A percentile compares a stretch with the other conserved stretches of the same genome.
Conservation (phyloP, 2,888 invertebrate genomes). For the Cheilosia scutellata region DNA sequence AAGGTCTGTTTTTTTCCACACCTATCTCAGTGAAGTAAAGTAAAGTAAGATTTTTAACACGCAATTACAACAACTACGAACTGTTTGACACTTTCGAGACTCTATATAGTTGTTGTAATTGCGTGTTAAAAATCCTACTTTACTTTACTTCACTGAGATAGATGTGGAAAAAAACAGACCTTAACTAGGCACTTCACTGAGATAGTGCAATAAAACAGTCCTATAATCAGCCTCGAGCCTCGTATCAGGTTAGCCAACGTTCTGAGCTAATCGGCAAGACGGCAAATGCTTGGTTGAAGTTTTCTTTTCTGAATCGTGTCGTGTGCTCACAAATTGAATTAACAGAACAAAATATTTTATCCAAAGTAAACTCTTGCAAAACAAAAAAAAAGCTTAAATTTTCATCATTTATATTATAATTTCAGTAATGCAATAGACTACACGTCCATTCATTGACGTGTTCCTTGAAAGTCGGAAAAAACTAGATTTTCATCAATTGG, state of each 20-base stretch:
- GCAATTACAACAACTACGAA: too few relatives aligned
- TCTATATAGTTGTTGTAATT: too few relatives aligned
- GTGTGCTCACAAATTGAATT: slow-evolving; percentile 73
- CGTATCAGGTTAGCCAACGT: slow-evolving; percentile 57
- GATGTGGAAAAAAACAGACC: too few relatives aligned
- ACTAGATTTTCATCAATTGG: slow-evolving; percentile 61
- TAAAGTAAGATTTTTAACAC: too few relatives aligned
- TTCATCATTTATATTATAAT: slow-evolving; percentile 3
- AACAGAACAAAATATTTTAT: slow-evolving; percentile 35
- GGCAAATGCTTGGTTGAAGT: slow-evolving; percentile 65
- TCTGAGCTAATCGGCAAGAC: slow-evolving; percentile 47
- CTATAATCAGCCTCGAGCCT: slow-evolving; percentile 35
- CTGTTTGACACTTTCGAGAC: too few relatives aligned
- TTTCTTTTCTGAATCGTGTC: slow-evolving; percentile 68
- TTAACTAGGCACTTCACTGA: too few relatives aligned
- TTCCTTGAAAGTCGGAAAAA: slow-evolving; percentile 37
- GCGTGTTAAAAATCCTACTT: too few relatives aligned
- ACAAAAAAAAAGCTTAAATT: background rate
- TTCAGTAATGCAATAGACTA: slow-evolving; percentile 38
- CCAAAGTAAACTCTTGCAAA: slow-evolving; percentile 37
- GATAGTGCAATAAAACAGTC: too few relatives aligned
- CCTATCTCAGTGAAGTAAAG: too few relatives aligned
- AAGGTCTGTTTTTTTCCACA: too few relatives aligned
- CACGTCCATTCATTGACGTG: slow-evolving; percentile 25
- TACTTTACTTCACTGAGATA: too few relatives aligned